These are phyloP conservation scores for Lumbricus terrestris DNA, from an alignment of 2,888 invertebrate genomes.

Conservation along the genomic window DNA sequence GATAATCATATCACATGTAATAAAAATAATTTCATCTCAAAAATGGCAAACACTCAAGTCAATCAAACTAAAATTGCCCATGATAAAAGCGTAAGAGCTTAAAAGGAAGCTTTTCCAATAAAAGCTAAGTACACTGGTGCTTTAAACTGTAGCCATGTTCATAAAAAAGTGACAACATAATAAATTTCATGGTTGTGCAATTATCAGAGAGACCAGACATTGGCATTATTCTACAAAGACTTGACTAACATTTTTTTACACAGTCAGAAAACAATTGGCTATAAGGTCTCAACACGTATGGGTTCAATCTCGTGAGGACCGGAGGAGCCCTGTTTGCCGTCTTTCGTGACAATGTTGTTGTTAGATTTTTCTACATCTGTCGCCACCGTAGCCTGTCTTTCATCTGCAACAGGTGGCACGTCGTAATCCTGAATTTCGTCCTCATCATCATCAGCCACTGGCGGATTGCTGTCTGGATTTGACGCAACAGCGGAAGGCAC, in stretches of 20 bases:
- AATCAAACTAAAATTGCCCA: not conserved
- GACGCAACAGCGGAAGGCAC: not conserved
- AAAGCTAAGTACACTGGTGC: not conserved
- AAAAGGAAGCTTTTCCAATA: not conserved
- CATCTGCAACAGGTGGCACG: not conserved
- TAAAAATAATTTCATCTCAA: not conserved
- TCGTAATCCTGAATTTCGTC: constrained; percentile 11
- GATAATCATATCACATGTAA: not conserved
- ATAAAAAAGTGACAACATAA: not conserved
- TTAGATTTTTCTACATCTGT: not conserved
- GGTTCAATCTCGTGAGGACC: not conserved
- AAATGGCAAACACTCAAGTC: not conserved
- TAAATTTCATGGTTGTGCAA: not conserved
- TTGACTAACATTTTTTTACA: not conserved
- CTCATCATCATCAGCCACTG: not conserved
- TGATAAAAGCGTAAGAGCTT: not conserved
- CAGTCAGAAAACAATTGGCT: not conserved
- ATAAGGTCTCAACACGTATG: not conserved
- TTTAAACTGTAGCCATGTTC: not conserved
- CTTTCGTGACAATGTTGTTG: not conserved
- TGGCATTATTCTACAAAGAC: not conserved
- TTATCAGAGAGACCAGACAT: not conserved
- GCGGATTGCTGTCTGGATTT: not conserved
- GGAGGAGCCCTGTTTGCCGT: not conserved
- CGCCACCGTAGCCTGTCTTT: not conserved